Conservation (phyloP, 2,113 vertebrate species). For the Fulmarus glacialis region DNA sequence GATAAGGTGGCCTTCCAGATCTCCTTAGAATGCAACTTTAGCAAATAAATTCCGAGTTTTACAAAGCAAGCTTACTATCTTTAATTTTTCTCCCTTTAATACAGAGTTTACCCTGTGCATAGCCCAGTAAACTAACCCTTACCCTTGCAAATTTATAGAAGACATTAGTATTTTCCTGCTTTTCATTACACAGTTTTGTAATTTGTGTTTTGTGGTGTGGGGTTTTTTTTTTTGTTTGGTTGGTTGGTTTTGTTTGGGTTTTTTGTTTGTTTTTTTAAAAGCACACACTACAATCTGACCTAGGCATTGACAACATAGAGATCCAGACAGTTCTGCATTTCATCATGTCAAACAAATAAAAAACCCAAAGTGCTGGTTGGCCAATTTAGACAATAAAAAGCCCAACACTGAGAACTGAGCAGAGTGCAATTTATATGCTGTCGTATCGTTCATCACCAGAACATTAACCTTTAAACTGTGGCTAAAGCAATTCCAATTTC, state of each 20-base stretch:
- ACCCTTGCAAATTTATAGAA: neutral
- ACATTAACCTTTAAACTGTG: constrained; percentile 37
- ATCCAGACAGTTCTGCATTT: neutral
- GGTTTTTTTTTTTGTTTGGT: neutral
- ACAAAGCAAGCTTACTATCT: neutral
- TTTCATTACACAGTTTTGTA: neutral
- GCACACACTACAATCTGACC: neutral
- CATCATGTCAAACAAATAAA: neutral
- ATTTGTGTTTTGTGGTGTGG: neutral
- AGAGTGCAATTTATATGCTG: neutral
- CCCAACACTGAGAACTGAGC: neutral
- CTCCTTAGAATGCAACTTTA: neutral
- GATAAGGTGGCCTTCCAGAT: neutral
- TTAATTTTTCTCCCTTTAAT: neutral
- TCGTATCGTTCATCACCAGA: neutral
- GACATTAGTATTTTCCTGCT: neutral
- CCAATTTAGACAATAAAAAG: neutral
- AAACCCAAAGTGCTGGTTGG: neutral
- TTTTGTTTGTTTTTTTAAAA: too few species aligned
- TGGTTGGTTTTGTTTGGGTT: too few species aligned
- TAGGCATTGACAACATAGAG: neutral
- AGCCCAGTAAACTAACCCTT: neutral
- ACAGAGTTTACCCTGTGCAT: neutral
- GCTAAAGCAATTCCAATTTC: constrained; percentile 37
- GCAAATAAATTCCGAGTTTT: neutral